These are phyloP conservation scores for Popillia japonica DNA, from an alignment of 1,140 invertebrate genomes.

Conservation along the genomic window DNA sequence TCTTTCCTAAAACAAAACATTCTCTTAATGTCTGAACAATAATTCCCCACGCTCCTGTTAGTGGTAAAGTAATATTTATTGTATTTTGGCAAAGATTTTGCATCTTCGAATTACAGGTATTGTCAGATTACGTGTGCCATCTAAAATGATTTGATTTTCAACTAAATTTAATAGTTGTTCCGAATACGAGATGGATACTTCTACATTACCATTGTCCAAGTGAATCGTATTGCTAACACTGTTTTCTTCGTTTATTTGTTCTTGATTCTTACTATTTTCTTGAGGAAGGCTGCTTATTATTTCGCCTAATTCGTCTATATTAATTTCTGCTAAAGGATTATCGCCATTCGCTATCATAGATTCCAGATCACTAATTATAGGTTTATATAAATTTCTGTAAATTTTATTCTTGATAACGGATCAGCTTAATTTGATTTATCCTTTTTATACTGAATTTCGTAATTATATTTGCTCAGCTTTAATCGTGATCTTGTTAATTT, in stretches of 20 bases:
- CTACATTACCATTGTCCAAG: neutral
- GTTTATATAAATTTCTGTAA: neutral
- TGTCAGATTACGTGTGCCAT: neutral
- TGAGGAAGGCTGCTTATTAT: neutral
- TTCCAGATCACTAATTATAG: neutral
- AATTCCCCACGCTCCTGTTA: no score
- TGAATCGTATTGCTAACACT: neutral
- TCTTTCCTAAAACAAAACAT: neutral
- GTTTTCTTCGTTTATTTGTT: neutral
- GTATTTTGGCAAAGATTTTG: neutral
- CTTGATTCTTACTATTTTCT: neutral
- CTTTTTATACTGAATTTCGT: slow-evolving; percentile 51
- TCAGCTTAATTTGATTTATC: slow-evolving; percentile 32
- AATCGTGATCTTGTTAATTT: slow-evolving; percentile 53
- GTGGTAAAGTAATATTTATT: neutral
- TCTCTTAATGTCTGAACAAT: neutral
- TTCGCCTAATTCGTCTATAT: neutral
- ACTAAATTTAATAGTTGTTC: neutral
- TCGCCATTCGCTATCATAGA: neutral
- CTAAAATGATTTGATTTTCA: neutral
- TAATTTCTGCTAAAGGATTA: neutral
- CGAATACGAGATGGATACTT: neutral
- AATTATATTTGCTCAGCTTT: slow-evolving; percentile 56
- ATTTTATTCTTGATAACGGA: slow-evolving; percentile 31
- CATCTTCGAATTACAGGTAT: neutral